Conservation (phyloP, 1,140 invertebrate species). For the Babylonia areolata region DNA sequence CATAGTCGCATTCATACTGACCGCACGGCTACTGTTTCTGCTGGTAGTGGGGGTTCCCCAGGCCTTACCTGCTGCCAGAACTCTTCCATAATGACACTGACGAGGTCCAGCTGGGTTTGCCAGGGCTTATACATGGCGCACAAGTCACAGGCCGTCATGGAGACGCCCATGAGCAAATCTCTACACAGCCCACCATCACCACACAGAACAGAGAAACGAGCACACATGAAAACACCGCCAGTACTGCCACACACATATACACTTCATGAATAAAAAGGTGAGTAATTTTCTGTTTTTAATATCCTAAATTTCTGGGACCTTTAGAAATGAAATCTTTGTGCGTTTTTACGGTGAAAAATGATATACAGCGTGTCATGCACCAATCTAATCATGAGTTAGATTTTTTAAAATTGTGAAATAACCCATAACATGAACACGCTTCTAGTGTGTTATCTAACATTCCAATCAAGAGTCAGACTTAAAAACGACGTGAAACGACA, state of each 20-base stretch:
- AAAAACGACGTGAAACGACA: too few relatives aligned
- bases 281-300: too few relatives aligned
- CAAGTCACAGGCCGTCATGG: conserved; percentile 89
- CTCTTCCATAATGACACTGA: conserved; percentile 89
- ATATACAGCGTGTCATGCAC: too few relatives aligned
- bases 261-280: background rate
- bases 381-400: too few relatives aligned
- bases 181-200: conserved; percentile 54
- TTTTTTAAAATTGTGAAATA: background rate
- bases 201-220: conserved; percentile 3
- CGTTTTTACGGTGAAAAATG: too few relatives aligned
- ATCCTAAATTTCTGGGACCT: too few relatives aligned
- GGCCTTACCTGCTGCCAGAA: conserved; percentile 84
- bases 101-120: conserved; percentile 86
- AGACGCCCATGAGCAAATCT: conserved; percentile 82
- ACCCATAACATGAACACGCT: background rate
- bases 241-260: background rate
- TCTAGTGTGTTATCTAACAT: too few relatives aligned
- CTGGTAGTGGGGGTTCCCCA: too few relatives aligned
- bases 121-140: conserved; percentile 89
- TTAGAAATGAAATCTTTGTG: too few relatives aligned
- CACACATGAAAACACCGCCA: background rate
- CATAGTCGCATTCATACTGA: too few relatives aligned
- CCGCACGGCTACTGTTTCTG: too few relatives aligned
- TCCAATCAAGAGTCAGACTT: too few relatives aligned